Percentiles rank a stretch among this genome's conserved stretches.
phyloP scores from a whole-genome alignment of 2,113 vertebrate species.

The human region GRCh38 chr14:90624001-90624500 shows the following conservation, averaged over 20 bases:
- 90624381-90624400: background rate
- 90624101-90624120: no score
- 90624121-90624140: background rate
- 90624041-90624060: background rate
- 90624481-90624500: fast-evolving
- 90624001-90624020: background rate
- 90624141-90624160: background rate
- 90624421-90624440: no score
- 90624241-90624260: background rate
- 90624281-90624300: background rate
- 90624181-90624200: background rate
- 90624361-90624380: background rate
- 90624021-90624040: background rate
- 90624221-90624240: background rate
- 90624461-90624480: background rate
- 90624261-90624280: background rate
- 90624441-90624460: background rate
- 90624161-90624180: background rate
- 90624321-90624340: fast-evolving
- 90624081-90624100: no score
- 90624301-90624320: background rate
- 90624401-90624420: background rate
- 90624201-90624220: slow-evolving; percentile 32
- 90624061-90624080: no score
- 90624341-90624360: background rate